Evolutionary conservation across 2,113 vertebrate genomes (phyloP), one percentile per base, ranked within the genome.

Genomic region (Channa maculata): DNA sequence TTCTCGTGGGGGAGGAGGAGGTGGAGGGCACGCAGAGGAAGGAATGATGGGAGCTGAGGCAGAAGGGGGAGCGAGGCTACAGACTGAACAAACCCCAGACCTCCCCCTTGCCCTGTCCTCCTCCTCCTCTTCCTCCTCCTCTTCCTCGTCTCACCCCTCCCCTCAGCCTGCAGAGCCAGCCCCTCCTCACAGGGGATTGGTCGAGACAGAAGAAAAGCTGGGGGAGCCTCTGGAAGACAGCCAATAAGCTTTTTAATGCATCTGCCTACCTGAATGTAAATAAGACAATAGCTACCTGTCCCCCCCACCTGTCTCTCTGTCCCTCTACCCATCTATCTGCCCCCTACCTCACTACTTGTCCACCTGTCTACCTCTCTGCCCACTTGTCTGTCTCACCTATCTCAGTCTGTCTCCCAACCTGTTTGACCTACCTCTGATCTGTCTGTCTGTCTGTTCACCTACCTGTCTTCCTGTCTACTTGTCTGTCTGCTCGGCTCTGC

Each of bases 221-320:
- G 81, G 38, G 75, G 86, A 74, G 64, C 88, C 81, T 83, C 72
- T 81, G 64, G 86, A 91, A 77, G 76, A 89, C 83, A 89, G 88
- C 86, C 84, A 89, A 87, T 91, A 90, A 89, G 89, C 87, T 81
- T 86, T 85, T 41, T 70, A 74, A 72, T 14, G 80, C 78, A 79
- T 84, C 79, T 83, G 87, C 86, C 86, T 88, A 87, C 79, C 86
- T 89, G 75, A 85, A 84, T 86, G 83, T 91, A 87, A 83, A 87
- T 88, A 89, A 89, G 62, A 91, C 83, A 79, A 84, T 75, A 81
- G 82, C 84, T 83, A 83, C 87, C 75, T 87, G 82, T 78, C 70
- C 64, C 51, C 73, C 44, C 39, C 65, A 43, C 60, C 67, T 77
- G 37, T 52, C 69, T 69, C 24, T 58, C 69, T 72, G 45, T n/a